These are phyloP conservation scores for Dasypolia templi DNA, from an alignment of 2,888 invertebrate species.

Conservation along the genomic window DNA sequence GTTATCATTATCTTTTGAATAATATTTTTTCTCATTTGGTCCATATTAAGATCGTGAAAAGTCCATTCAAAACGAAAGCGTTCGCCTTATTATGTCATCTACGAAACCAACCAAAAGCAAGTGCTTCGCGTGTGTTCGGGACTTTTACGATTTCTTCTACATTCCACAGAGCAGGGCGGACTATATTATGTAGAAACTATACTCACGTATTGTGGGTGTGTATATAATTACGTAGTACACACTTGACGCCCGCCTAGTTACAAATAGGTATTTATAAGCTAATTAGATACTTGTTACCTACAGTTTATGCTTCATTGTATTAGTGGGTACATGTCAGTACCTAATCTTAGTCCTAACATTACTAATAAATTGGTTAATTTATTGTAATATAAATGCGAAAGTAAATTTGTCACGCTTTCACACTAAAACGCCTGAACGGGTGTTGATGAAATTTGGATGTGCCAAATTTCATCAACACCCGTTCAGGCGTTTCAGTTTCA, in stretches of 20 bases:
- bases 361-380: too few relatives aligned
- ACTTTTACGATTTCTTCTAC: slow-evolving; percentile 69
- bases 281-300: background rate
- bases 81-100: slow-evolving; percentile 52
- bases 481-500: too few relatives aligned
- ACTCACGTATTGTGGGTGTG: background rate
- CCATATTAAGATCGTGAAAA: too few relatives aligned
- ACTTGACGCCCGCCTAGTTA: background rate
- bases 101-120: slow-evolving; percentile 52
- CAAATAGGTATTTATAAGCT: background rate
- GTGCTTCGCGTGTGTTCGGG: slow-evolving; percentile 69
- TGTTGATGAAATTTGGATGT: too few relatives aligned
- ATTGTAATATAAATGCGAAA: too few relatives aligned
- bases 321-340: background rate
- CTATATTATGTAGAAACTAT: slow-evolving; percentile 23
- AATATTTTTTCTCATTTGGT: background rate
- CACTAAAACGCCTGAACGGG: too few relatives aligned
- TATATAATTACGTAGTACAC: background rate
- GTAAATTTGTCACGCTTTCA: too few relatives aligned
- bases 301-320: background rate
- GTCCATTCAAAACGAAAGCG: slow-evolving; percentile 48
- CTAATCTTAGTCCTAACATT: too few relatives aligned
- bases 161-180: slow-evolving; percentile 57
- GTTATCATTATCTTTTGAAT: background rate
- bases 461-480: too few relatives aligned